Evolutionary conservation across 2,888 invertebrate species (phyloP), one percentile per base, ranked within the genome.

Genomic region (Cataglyphis rosenhaueri): DNA sequence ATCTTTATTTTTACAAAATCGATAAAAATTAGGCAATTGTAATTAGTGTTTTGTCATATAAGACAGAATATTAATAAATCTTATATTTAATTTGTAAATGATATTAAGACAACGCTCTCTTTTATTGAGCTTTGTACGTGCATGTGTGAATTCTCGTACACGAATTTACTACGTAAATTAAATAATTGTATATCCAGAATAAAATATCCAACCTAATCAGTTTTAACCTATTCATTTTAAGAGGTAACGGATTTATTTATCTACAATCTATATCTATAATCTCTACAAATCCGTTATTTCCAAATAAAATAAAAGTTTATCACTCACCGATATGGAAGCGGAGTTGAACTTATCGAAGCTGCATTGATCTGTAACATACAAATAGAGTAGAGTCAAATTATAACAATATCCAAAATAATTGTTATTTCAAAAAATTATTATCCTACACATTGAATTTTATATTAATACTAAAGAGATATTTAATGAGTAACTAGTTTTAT

Each of bases 251-350:
- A n/a, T n/a, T 1, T 52, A 52, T 52, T 0, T 52, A 52, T 52
- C n/a, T 52, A n/a, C 18, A 52, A 52, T 52, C n/a, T 52, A 8
- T 52, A 52, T n/a, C n/a, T 52, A 52, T 2, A 6, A 6, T 48
- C 48, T 48, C 1, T n/a, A n/a, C 8, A 52, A 52, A 52, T 52
- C n/a, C n/a, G 6, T 52, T 52, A 52, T 6, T 35, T 35, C 2
- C n/a, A 52, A n/a, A 52, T 52, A 52, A 52, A 52, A 52, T 52
- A 52, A 52, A 52, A n/a, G 8, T 52, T 52, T 52, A n/a, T 52
- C 52, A 52, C 52, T 52, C 52, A 52, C n/a, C 52, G 8, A 52
- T 52, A n/a, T 8, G n/a, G 8, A 52, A 52, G n/a, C 6, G 8
- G 52, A 52, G 52, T n/a, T 52, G 48, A 48, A 8, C 1, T 1